Conservation (phyloP, 2,113 vertebrate genomes). For the Panurus biarmicus region DNA sequence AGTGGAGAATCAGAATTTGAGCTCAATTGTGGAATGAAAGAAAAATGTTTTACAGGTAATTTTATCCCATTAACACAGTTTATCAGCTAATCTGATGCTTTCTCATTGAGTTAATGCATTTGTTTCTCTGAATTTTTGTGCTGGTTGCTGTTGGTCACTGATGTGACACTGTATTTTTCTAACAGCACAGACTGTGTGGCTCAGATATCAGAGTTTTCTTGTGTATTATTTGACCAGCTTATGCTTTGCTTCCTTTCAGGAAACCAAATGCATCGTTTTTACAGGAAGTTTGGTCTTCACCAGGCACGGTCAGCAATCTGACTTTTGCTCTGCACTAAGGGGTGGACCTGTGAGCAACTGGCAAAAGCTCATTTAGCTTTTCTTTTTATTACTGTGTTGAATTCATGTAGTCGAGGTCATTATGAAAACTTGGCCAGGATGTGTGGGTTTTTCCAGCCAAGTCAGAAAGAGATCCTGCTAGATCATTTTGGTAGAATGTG, state of each 20-base stretch:
- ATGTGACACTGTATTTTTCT: neutral
- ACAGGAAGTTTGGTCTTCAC: neutral
- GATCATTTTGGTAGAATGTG: neutral
- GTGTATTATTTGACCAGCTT: constrained; percentile 35
- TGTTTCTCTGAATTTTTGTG: neutral
- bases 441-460: neutral
- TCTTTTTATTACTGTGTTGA: neutral
- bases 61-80: neutral
- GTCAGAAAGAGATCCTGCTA: neutral
- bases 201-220: neutral
- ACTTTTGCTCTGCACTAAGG: neutral
- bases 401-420: neutral
- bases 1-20: constrained; percentile 24
- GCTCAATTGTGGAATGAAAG: neutral
- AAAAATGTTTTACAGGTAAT: neutral
- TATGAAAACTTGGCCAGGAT: neutral
- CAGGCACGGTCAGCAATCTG: neutral
- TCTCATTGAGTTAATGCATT: neutral
- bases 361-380: neutral
- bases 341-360: neutral
- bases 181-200: neutral
- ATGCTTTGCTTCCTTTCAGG: constrained; percentile 50
- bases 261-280: neutral
- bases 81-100: neutral
- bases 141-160: neutral